These are phyloP conservation scores for Panthera leo DNA, from an alignment of 2,113 vertebrate genomes.

Conservation along the genomic window DNA sequence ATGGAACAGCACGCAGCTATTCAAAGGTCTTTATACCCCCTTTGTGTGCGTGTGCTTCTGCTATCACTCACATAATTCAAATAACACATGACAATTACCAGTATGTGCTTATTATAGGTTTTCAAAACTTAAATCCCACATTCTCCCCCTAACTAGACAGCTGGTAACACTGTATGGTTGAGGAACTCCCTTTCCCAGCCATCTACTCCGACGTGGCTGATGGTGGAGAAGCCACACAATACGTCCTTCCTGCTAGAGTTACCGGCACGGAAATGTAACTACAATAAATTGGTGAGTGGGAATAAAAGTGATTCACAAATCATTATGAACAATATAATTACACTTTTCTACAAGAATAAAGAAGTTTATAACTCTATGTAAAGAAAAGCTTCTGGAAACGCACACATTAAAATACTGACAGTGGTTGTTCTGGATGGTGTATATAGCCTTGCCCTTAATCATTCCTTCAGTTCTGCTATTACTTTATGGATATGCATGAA, in stretches of 20 bases:
- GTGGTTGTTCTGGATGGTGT: not conserved
- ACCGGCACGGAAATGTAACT: not conserved
- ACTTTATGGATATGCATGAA: not conserved
- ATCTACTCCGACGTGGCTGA: not conserved
- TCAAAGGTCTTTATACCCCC: not conserved
- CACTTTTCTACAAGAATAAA: not conserved
- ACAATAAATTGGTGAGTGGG: not conserved
- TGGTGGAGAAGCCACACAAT: not conserved
- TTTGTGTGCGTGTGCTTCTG: not conserved
- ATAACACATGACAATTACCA: not conserved
- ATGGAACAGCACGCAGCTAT: not conserved
- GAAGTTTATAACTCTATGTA: not conserved
- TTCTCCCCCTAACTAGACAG: not conserved
- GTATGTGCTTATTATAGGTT: not conserved
- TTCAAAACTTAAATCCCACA: not conserved
- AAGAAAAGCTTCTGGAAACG: not conserved
- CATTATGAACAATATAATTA: not conserved
- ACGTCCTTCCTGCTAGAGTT: not conserved
- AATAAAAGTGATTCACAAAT: conserved; percentile 17
- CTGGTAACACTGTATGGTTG: not conserved
- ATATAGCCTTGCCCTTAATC: not conserved
- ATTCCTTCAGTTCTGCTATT: not conserved
- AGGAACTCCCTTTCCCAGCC: not conserved
- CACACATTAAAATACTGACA: not conserved
- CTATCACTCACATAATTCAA: not conserved